Evolutionary conservation across 2,113 vertebrate genomes (phyloP), one percentile per base, ranked within the genome.

Genomic region (Corythornis madagascariensis): DNA sequence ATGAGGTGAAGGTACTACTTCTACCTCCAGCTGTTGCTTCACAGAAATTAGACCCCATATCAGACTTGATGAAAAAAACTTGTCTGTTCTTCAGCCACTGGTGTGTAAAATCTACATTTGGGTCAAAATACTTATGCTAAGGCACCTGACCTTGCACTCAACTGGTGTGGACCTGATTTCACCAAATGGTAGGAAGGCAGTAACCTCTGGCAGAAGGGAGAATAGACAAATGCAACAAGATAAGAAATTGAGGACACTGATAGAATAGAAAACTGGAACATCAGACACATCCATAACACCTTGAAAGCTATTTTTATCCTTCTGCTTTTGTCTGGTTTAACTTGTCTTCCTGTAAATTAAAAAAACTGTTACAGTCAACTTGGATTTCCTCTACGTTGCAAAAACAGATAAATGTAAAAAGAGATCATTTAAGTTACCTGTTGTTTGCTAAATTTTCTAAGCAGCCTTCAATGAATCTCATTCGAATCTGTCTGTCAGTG

Each of bases 391-490:
- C 17, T 9, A 73, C 1, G 4, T 21, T 40, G 28, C 45, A 83
- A 82, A 89, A 83, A 53, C 0, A 86, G 29, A 55, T 15, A 67
- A 7, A 60, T 12, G 26, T n/a, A 64, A 85, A 78, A 88, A 4
- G 11, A 92, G 45, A 50, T 53, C 19, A 88, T 70, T 83, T 74
- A 71, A 81, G 97, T 98, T 97, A 99, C 99, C 99, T 98, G 97
- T 99, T 99, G 96, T 99, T 99, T 63, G 99, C 99, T 94, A 99
- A 97, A 96, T 99, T 99, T 97, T 99, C 99, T 89, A 99, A 98
- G 97, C 99, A 99, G 93, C 99, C 99, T 98, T 99, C 99, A 71
- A 99, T 99, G 97, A 99, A 99, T 88, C 99, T 99, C 99, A 99
- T 99, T 86, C 99, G 98, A 96, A 99, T 99, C 96, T 99, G 99